A percentile compares a stretch with the other conserved stretches of the same genome.
phyloP scores from a whole-genome alignment of 2,888 invertebrate species.

The Drosophila picticornis region DNA sequence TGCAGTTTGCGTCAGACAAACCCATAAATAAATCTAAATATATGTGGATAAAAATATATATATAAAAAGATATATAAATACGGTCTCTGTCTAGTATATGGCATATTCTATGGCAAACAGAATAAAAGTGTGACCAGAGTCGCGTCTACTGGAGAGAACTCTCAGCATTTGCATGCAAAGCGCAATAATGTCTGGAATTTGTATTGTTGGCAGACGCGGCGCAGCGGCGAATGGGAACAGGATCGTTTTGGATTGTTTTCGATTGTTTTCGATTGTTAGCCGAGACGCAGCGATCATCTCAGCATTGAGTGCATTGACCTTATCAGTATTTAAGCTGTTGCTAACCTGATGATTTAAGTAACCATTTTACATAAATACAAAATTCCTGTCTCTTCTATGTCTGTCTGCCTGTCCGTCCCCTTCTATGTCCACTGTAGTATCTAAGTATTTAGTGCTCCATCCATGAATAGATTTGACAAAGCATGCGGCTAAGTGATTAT shows the following conservation, averaged over 20 bases:
- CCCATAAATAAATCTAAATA: not conserved
- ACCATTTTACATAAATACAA: not conserved
- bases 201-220: constrained; percentile 26
- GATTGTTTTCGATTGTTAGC: constrained; percentile 7
- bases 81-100: not conserved
- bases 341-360: not conserved
- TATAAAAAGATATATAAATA: not conserved
- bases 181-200: constrained; percentile 54
- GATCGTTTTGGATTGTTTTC: not conserved
- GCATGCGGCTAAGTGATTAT: not conserved
- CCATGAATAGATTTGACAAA: not conserved
- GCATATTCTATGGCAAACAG: not conserved
- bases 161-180: constrained; percentile 41
- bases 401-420: not conserved
- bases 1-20: not conserved
- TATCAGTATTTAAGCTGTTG: not conserved
- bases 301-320: constrained; percentile 6
- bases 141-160: not conserved
- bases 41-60: not conserved
- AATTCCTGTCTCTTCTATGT: not conserved
- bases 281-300: not conserved
- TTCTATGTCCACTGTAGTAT: not conserved
- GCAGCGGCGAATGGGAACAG: constrained; percentile 8
- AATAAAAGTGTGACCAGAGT: not conserved
- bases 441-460: not conserved